Evolutionary conservation across 1,140 invertebrate species (phyloP), one percentile per base, ranked within the genome.

Genomic region (Aphaenogaster ashmeadi): DNA sequence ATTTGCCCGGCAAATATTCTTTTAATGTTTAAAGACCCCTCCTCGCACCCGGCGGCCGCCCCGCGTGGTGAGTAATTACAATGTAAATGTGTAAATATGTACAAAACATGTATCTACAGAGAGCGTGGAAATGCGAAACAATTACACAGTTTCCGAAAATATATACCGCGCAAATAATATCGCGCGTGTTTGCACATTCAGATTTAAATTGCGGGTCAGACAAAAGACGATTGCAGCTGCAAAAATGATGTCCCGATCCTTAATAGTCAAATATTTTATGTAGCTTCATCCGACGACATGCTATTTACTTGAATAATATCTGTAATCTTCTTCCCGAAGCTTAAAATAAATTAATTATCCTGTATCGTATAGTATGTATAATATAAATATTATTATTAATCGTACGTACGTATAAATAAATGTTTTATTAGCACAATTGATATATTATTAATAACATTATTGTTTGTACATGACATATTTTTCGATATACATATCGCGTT

Each of bases 51-150:
- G 36, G 66, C 38, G 47, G 33, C 13, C 50, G 52, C 33, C 27
- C 54, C 33, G 80, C 80, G 80, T 36, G 80, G 80, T 84, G 80
- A 84, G 69, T 84, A 84, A 84, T 84, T 84, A 84, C 80, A 84
- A 84, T 84, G 80, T 84, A 84, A 84, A 84, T 84, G 75, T 81
- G 85, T 87, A 87, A 87, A 87, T 87, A 83, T 87, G 77, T 86
- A 79, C 83, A 86, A 78, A 84, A 84, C 80, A 84, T 84, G 80
- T 84, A 84, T 84, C 80, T 84, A 84, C 80, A 84, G 80, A 84
- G 67, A 83, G 80, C 80, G 69, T 60, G 80, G 80, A 84, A 84
- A 84, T 84, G 80, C 69, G 69, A 84, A 84, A 84, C 80, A 84
- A 84, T 84, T 84, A 84, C 69, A 84, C 69, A 47, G 69, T 84